Base-by-base conservation (phyloP, 2,113 vertebrate species). In the Leucoraja erinaceus region DNA sequence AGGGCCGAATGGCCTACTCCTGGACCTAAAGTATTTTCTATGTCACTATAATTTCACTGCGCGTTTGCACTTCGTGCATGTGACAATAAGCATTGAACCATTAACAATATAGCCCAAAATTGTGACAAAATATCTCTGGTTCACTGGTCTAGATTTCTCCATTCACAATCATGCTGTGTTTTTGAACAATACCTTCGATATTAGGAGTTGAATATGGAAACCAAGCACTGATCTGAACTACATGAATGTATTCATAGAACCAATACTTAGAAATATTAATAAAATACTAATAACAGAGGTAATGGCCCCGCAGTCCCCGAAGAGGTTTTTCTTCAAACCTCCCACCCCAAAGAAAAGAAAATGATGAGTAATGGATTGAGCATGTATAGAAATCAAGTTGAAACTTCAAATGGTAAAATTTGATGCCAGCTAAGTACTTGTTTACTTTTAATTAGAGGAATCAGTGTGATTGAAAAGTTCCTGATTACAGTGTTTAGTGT, bases 401-500 rank as follows among this genome's bases (percentile, higher is more conserved):
- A 33, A 5, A 4, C 84, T 88, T 70, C 22, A 6, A 31, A 47
- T 70, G 88, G 33, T 47, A 22, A 25, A 72, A 33, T 63, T 31
- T 54, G 31, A 22, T 54, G 66, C 68, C 20, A 91, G 90, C 8
- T 28, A 91, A 68, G 68, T 28, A 54, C 68, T 72, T 74, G 31
- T 74, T 74, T 54, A 70, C 72, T 70, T 74, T 47, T 91, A 91
- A 72, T 91, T 72, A 72, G 33, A 74, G 59, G 59, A 31, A 68
- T 91, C 11, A 25, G 66, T 47, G 33, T 91, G 88, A 72, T 91
- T 91, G 33, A 72, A 74, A 88, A n/a, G 59, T 88, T 88, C 83
- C 83, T 88, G 83, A 88, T 88, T 88, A 66, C 83, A 88, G 83
- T 88, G 68, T 47, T 91, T 31, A 91, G 33, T 38, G 70, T 38